Conservation (phyloP, 35 echinoderm and acorn worm species). For the Strongylocentrotus purpuratus region DNA sequence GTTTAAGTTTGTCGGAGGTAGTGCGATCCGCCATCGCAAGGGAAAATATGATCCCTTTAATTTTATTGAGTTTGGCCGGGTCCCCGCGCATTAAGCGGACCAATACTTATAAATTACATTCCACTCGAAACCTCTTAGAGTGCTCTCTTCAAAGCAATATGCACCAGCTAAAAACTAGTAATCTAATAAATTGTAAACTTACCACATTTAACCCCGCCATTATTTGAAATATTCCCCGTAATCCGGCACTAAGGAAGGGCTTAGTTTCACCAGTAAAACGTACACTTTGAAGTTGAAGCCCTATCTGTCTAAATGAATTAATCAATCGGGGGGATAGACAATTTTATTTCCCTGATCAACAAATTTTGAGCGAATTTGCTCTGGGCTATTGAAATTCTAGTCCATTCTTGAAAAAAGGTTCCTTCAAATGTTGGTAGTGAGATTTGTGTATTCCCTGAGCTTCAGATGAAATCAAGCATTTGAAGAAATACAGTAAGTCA, state of each 20-base stretch:
- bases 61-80: constrained; percentile 48
- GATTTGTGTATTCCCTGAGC: background rate
- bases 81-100: constrained; percentile 27
- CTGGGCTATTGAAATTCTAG: background rate
- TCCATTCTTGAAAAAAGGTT: background rate
- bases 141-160: constrained; percentile 33
- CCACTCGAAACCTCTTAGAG: constrained; percentile 22
- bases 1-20: constrained; percentile 47
- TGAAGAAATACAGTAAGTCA: no score
- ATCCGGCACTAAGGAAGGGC: constrained; percentile 42
- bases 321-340: constrained; percentile 17
- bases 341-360: constrained; percentile 37
- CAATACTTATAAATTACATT: constrained; percentile 47
- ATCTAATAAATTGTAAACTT: constrained; percentile 52
- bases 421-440: background rate
- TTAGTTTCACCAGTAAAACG: background rate
- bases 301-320: constrained; percentile 44
- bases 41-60: constrained; percentile 51
- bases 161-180: constrained; percentile 53
- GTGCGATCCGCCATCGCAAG: constrained; percentile 24
- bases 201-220: constrained; percentile 46
- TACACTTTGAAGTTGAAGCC: background rate
- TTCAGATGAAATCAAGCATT: no score
- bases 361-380: background rate
- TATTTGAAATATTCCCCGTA: constrained; percentile 42